Conservation (phyloP, 2,888 invertebrate genomes). For the Alsophila aescularia region DNA sequence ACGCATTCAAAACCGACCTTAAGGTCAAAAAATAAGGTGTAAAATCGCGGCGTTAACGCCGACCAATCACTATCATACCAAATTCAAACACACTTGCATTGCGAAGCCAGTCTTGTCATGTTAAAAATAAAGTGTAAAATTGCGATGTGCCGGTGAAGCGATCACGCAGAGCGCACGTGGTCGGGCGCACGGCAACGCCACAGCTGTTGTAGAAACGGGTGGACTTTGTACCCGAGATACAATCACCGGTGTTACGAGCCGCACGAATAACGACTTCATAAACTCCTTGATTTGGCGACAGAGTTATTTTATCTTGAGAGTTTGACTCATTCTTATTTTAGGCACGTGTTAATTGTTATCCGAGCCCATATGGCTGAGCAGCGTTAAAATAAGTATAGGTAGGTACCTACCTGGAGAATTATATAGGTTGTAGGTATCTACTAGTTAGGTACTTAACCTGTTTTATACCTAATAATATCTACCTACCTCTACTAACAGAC, state of each 20-base stretch:
- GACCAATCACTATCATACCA: slow-evolving; percentile 11
- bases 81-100: background rate
- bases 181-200: slow-evolving; percentile 59
- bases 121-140: slow-evolving; percentile 38
- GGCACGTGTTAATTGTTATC: slow-evolving; percentile 9
- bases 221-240: slow-evolving; percentile 78
- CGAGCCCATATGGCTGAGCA: background rate
- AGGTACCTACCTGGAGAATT: background rate
- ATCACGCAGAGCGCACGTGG: slow-evolving; percentile 74
- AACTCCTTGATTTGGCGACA: slow-evolving; percentile 52
- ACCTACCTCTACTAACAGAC: no score
- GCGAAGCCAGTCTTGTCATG: background rate
- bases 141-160: slow-evolving; percentile 18
- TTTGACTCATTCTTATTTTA: slow-evolving; percentile 33
- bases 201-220: slow-evolving; percentile 67
- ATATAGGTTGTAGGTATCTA: no score
- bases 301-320: slow-evolving; percentile 39
- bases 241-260: slow-evolving; percentile 71
- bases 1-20: slow-evolving; percentile 22
- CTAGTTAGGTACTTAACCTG: no score
- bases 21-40: slow-evolving; percentile 29
- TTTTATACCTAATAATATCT: no score
- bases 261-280: slow-evolving; percentile 55
- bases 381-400: background rate
- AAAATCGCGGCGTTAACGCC: slow-evolving; percentile 24